A percentile compares a stretch with the other conserved stretches of the same genome.
Evolutionary conservation across 1,140 invertebrate genomes (phyloP).

Genomic region (Drosophila cardini): DNA sequence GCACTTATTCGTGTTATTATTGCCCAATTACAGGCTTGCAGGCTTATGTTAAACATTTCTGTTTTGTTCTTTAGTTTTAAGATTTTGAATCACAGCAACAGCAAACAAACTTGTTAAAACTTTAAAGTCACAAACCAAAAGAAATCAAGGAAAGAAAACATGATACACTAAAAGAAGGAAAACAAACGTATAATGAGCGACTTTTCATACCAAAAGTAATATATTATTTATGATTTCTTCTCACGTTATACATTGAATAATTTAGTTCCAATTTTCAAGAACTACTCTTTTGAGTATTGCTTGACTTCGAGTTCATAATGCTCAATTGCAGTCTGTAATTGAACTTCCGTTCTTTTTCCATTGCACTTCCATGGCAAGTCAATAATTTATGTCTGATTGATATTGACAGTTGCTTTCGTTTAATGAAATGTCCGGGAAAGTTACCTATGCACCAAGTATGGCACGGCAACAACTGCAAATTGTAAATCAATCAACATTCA

Average conservation of each 20-base stretch:
- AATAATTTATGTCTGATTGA: conserved; percentile 6
- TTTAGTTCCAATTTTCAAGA: background rate
- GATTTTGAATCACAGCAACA: conserved; percentile 2
- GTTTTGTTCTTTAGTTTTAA: conserved; percentile 8
- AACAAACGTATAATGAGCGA: background rate
- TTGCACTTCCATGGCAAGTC: background rate
- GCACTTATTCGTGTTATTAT: background rate
- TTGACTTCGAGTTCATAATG: background rate
- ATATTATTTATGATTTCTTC: background rate
- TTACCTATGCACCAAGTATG: conserved; percentile 53
- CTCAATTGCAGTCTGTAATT: background rate
- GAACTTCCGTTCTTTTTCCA: background rate
- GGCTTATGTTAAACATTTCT: background rate
- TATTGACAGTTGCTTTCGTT: conserved; percentile 18
- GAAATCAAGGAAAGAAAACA: background rate
- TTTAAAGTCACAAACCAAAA: conserved; percentile 11
- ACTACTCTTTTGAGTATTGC: background rate
- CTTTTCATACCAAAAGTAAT: background rate
- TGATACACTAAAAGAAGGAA: background rate
- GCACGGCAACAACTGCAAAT: conserved; percentile 37
- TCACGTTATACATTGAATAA: background rate
- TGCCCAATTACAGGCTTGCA: background rate
- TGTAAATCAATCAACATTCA: conserved; percentile 73
- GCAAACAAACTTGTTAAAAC: conserved; percentile 15
- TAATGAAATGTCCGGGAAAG: conserved; percentile 27